Evolutionary conservation across 1,140 invertebrate species (phyloP).

Genomic region (Zaprionus nigranus): DNA sequence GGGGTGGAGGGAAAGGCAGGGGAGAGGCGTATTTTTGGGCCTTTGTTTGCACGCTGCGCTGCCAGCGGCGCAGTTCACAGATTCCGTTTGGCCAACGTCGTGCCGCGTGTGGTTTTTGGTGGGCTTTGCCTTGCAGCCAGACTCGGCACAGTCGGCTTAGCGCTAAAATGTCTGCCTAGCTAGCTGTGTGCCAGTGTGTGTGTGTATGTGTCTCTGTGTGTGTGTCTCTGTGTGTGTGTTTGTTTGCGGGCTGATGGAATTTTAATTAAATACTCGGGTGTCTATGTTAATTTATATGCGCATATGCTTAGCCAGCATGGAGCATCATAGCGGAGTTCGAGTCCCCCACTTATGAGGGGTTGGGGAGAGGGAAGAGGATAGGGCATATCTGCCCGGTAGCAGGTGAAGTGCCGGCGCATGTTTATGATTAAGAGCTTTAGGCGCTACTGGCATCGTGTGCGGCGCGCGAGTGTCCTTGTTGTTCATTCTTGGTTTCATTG

Average conservation of each 20-base stretch:
- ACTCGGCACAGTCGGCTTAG: constrained; percentile 56
- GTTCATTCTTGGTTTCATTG: constrained; percentile 69
- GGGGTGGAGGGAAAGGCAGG: neutral
- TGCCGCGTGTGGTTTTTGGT: constrained; percentile 72
- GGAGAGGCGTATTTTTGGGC: constrained; percentile 34
- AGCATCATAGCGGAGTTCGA: constrained; percentile 1
- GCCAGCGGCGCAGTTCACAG: constrained; percentile 63
- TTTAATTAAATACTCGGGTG: constrained; percentile 82
- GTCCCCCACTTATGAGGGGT: constrained; percentile 4
- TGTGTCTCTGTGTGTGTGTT: constrained; percentile 35
- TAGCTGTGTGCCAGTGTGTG: constrained; percentile 17
- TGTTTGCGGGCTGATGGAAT: constrained; percentile 72
- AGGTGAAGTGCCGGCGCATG: constrained; percentile 76
- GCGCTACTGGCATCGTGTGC: constrained; percentile 38
- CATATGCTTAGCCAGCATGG: constrained; percentile 72
- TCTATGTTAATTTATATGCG: constrained; percentile 83
- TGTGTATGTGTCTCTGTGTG: constrained; percentile 33
- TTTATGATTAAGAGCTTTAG: constrained; percentile 80
- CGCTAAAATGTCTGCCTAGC: constrained; percentile 70
- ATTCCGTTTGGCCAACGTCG: constrained; percentile 43
- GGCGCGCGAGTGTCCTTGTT: constrained; percentile 47
- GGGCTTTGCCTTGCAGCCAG: constrained; percentile 61
- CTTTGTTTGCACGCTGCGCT: constrained; percentile 66
- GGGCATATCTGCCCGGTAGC: constrained; percentile 1
- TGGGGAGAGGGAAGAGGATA: too few species aligned